Percentiles rank a stretch among this genome's conserved stretches.
phyloP scores from a whole-genome alignment of 2,797 vertebrate species.

The Chlorospingus semifuscus region DNA sequence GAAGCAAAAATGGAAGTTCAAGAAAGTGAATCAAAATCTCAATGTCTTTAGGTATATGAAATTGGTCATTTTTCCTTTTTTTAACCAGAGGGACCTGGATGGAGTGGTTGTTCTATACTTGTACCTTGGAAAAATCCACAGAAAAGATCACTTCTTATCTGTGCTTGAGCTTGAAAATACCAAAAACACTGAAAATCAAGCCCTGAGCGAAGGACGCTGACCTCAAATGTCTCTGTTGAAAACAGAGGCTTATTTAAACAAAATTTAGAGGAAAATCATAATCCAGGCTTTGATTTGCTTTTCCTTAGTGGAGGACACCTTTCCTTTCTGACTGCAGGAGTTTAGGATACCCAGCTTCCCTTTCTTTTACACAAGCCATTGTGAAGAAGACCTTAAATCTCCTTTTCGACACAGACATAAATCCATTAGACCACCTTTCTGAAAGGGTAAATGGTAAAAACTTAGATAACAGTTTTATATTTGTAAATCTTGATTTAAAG shows the following conservation, averaged over 20 bases:
- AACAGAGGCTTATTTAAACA: not conserved
- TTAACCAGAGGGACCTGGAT: accelerated
- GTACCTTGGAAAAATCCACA: not conserved
- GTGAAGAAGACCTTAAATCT: not conserved
- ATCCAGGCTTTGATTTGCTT: not conserved
- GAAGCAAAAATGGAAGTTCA: not conserved
- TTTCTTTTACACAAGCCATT: not conserved
- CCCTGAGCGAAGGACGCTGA: not conserved
- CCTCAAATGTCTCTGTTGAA: not conserved
- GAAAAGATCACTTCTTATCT: not conserved
- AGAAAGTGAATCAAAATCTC: not conserved
- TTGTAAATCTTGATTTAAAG: constrained; percentile 53
- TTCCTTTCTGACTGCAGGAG: not conserved
- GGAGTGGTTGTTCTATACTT: accelerated
- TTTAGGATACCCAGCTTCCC: not conserved
- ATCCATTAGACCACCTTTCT: not conserved
- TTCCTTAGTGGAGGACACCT: not conserved
- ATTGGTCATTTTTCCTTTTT: not conserved
- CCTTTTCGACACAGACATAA: not conserved
- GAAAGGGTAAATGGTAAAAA: not conserved
- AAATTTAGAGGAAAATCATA: not conserved
- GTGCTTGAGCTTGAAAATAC: not conserved
- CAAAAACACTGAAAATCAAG: not conserved
- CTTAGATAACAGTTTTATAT: constrained; percentile 29
- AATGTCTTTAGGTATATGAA: not conserved